A percentile compares a stretch with the other conserved stretches of the same genome.
These are phyloP conservation scores for Anniella stebbinsi DNA, from an alignment of 2,797 vertebrate species.

Conservation along the genomic window DNA sequence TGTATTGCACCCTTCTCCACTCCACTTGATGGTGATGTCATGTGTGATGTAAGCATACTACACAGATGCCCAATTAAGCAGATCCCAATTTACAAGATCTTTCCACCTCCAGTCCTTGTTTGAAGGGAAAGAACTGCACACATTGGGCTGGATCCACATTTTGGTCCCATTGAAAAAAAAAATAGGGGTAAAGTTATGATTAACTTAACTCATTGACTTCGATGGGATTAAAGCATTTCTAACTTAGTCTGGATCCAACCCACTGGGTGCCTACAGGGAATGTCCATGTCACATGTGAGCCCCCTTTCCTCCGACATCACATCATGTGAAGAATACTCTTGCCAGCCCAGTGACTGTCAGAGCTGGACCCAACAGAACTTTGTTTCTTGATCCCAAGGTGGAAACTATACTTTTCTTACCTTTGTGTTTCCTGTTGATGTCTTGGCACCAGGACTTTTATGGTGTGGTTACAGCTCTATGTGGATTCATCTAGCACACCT, in stretches of 20 bases:
- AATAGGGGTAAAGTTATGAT: too few relatives aligned
- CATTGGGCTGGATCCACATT: background rate
- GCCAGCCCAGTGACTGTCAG: too few relatives aligned
- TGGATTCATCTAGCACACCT: background rate
- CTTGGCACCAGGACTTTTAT: conserved; percentile 12
- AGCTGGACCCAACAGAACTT: background rate
- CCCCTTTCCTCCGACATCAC: too few relatives aligned
- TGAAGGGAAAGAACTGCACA: background rate
- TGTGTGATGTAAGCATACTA: background rate
- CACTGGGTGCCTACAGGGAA: background rate
- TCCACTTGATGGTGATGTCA: background rate
- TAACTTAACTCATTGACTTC: background rate
- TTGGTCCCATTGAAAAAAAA: too few relatives aligned
- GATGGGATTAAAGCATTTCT: background rate
- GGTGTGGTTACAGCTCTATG: conserved; percentile 34
- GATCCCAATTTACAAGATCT: background rate
- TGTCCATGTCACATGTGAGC: background rate
- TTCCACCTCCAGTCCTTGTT: background rate
- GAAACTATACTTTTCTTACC: background rate
- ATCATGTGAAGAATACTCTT: background rate
- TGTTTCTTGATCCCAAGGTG: background rate
- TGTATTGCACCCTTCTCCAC: background rate
- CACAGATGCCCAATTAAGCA: background rate
- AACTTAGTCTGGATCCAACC: background rate
- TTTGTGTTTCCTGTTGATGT: conserved; percentile 3